These are phyloP conservation scores for Anabacerthia variegaticeps DNA, from an alignment of 2,797 vertebrate genomes.

Conservation along the genomic window DNA sequence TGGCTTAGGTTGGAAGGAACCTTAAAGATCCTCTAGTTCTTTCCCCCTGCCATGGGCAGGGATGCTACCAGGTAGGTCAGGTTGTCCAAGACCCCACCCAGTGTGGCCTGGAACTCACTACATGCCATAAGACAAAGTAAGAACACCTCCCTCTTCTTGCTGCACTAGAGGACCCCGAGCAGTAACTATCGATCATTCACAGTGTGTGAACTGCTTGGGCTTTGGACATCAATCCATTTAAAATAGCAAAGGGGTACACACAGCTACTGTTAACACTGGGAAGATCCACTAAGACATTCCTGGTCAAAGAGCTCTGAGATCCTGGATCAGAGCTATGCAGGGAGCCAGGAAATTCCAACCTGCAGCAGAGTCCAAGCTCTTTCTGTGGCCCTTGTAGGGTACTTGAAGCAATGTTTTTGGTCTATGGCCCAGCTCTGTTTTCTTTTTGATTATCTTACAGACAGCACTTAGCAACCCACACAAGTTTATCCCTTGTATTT, in stretches of 20 bases:
- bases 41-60: background rate
- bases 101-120: too few species aligned
- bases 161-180: too few species aligned
- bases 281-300: background rate
- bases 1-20: background rate
- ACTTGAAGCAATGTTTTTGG: background rate
- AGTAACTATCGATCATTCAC: background rate
- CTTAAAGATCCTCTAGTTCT: background rate
- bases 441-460: constrained; percentile 43
- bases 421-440: constrained; percentile 34
- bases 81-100: background rate
- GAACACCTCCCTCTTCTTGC: background rate
- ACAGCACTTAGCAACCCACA: constrained; percentile 40
- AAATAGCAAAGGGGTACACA: background rate
- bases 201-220: background rate
- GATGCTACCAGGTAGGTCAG: background rate
- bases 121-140: rapidly evolving
- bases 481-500: background rate
- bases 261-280: background rate
- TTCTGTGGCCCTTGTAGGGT: background rate
- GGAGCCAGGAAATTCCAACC: constrained; percentile 15
- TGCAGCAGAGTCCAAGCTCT: background rate
- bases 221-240: background rate
- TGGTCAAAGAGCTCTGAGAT: background rate
- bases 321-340: background rate